Evolutionary conservation across 2,797 vertebrate genomes (phyloP), one percentile per base, ranked within the genome.

Genomic region (Anas bahamensis): DNA sequence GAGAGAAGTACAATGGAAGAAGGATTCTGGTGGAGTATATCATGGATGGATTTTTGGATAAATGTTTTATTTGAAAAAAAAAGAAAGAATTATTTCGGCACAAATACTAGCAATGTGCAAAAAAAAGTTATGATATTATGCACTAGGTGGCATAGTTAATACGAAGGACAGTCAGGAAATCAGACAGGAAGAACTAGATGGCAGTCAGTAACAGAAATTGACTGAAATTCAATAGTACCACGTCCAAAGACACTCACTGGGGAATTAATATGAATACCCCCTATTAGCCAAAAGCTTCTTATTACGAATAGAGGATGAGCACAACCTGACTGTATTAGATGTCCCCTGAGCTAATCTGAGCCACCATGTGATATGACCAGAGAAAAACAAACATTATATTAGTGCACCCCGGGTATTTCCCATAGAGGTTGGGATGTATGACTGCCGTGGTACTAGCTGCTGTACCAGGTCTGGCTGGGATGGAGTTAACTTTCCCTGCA

Each of bases 101-200:
- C 15, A 71, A 73, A 84, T 41, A n/a, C 29, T 63, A 88, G 41
- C 66, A 89, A 57, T 2, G 7, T 60, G 52, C 35, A 83, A 88
- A 90, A 90, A 86, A 81, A 37, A 21, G n/a, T 37, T 42, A 65
- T 85, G 33, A 72, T 66, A 28, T 53, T 66, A 50, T 55, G 92
- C 89, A 86, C 86, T 93, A 91, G 85, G 74, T 92, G 88, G 83
- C 87, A 91, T 5, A 89, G 68, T 92, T 86, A 80, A 88, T 91
- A 81, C 52, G 86, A 87, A 83, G 71, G 66, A 81, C 0, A 7
- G 83, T 48, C 39, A 83, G 60, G 74, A 86, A 73, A 72, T 73
- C 85, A 88, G 65, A 79, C 37, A 83, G 76, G 80, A 83, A 2
- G 3, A 79, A 63, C 19, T 42, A 31, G 56, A 70, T 42, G 68